Base-by-base conservation (phyloP, 2,888 invertebrate genomes). In the Chaitophorus viminalis region DNA sequence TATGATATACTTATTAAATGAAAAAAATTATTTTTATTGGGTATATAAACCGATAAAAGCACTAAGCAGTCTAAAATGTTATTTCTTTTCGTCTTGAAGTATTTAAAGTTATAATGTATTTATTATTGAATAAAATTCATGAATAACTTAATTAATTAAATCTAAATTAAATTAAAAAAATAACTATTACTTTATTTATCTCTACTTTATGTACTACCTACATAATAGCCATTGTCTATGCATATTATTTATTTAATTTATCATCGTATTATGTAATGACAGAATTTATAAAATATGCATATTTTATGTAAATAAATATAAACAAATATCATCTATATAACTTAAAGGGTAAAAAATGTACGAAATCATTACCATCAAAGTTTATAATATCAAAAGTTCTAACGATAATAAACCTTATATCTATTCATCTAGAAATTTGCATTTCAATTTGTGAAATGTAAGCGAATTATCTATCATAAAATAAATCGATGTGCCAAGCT, bases 331-430 rank as follows among this genome's bases (percentile, higher is more conserved):
- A 68, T 68, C 29, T 68, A 8, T n/a, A 25, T 11, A n/a, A 29
- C 9, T 6, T 11, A 3, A n/a, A n/a, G 29, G 6, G 9, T 11
- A 3, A 65, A 68, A 68, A 68, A 68, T 68, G 29, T n/a, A 68
- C 29, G n/a, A 68, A 25, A 68, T n/a, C 29, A 68, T 46, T 46
- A 25, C 68, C 29, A n/a, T 25, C 25, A 68, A 68, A 68, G 68
- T 29, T 68, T 29, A 68, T 68, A 68, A 68, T 68, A 68, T 68
- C 31, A 54, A 77, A 77, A 77, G 77, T 77, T 77, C 29, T 31
- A 54, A 77, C 21, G 52, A 77, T 77, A 54, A 77, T 77, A 54
- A 21, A n/a, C n/a, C n/a, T n/a, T n/a, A n/a, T n/a, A n/a, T 21
- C 31, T 31, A 54, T 52, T 77, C 31, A 21, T 77, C 31, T 54